These are phyloP conservation scores for Apis cerana DNA, from an alignment of 1,140 invertebrate genomes.

Conservation along the genomic window DNA sequence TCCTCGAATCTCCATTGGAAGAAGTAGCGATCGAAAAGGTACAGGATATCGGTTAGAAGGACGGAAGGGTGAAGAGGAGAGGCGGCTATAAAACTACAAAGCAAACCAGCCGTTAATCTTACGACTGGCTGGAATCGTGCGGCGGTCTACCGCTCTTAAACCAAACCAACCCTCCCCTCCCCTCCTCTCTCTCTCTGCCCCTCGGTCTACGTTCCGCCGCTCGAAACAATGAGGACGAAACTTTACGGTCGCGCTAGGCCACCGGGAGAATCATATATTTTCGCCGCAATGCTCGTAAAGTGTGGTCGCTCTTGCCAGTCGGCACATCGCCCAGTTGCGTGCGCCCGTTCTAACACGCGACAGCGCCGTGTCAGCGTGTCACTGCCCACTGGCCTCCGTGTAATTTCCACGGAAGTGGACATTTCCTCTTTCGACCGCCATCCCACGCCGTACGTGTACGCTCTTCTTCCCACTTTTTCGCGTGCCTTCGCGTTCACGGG, in stretches of 20 bases:
- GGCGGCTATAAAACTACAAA: slow-evolving; percentile 63
- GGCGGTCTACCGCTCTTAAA: slow-evolving; percentile 69
- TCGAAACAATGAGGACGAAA: slow-evolving; percentile 77
- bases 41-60: not conserved
- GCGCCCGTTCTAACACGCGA: slow-evolving; percentile 30
- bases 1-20: slow-evolving; percentile 17
- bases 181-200: slow-evolving; percentile 5
- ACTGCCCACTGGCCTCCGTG: slow-evolving; percentile 13
- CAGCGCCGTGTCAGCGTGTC: slow-evolving; percentile 54
- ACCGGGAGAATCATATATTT: slow-evolving; percentile 74
- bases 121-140: slow-evolving; percentile 67
- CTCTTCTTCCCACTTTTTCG: not conserved
- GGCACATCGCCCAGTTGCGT: slow-evolving; percentile 36
- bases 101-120: slow-evolving; percentile 75
- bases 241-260: slow-evolving; percentile 72
- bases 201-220: slow-evolving; percentile 63
- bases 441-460: not conserved
- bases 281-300: slow-evolving; percentile 74
- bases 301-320: slow-evolving; percentile 68
- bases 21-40: not conserved
- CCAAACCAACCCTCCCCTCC: slow-evolving; percentile 22
- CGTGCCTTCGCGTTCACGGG: not conserved
- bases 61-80: not conserved
- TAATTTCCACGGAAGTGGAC: slow-evolving; percentile 27
- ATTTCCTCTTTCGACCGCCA: not conserved